Evolutionary conservation across 2,888 invertebrate species (phyloP).

Genomic region (Phaonia tiefii): DNA sequence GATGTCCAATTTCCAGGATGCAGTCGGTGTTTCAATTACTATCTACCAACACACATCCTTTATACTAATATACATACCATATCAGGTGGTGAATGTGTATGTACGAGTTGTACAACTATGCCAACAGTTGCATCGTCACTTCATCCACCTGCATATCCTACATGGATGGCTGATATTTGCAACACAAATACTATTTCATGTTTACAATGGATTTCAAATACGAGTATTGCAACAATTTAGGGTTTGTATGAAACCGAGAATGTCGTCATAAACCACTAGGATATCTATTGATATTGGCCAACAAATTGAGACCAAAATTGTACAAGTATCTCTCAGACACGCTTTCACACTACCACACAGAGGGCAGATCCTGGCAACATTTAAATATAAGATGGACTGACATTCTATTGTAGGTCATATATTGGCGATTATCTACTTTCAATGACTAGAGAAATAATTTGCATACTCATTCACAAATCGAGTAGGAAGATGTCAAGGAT

Average conservation of each 20-base stretch:
- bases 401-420: too few species aligned
- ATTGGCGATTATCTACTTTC: too few species aligned
- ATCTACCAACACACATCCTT: neutral
- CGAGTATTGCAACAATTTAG: conserved; percentile 31
- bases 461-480: too few species aligned
- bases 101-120: neutral
- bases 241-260: conserved; percentile 22
- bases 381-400: too few species aligned
- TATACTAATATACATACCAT: too few species aligned
- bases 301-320: neutral
- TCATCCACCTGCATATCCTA: conserved; percentile 41
- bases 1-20: neutral
- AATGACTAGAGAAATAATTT: too few species aligned
- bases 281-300: conserved; percentile 24
- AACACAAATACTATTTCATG: conserved; percentile 27
- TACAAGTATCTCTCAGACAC: too few species aligned
- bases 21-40: neutral
- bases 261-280: conserved; percentile 53
- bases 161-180: neutral
- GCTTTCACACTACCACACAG: too few species aligned
- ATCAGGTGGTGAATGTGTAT: too few species aligned
- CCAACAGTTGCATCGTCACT: conserved; percentile 20
- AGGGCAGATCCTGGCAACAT: too few species aligned
- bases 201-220: conserved; percentile 46
- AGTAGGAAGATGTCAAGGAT: too few species aligned